Evolutionary conservation across 35 echinoderm and acorn worm species (phyloP).

Genomic region (Diadema setosum): DNA sequence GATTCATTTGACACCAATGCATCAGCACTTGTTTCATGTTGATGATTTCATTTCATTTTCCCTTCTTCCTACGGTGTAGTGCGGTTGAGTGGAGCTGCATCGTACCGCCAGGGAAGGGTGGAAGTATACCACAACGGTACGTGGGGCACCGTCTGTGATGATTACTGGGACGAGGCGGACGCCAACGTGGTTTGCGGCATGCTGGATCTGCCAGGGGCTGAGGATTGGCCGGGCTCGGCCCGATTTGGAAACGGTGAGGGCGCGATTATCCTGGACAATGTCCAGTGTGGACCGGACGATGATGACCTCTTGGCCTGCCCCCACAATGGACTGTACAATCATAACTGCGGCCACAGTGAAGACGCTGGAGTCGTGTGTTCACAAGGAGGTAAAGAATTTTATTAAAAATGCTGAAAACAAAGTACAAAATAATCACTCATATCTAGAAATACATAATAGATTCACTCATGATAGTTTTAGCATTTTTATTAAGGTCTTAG

Average conservation of each 20-base stretch:
- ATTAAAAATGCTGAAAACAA: too few species aligned
- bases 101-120: neutral
- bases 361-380: conserved; percentile 51
- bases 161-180: neutral
- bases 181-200: conserved; percentile 9
- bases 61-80: neutral
- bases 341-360: conserved; percentile 40
- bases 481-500: too few species aligned
- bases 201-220: neutral
- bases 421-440: too few species aligned
- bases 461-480: too few species aligned
- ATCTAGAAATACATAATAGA: too few species aligned
- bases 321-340: neutral
- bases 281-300: conserved; percentile 3
- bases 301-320: neutral
- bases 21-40: too few species aligned
- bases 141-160: conserved; percentile 23
- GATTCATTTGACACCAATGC: too few species aligned
- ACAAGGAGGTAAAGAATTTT: too few species aligned
- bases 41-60: too few species aligned
- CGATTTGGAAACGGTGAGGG: neutral
- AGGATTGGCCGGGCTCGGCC: neutral
- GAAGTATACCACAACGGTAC: neutral
- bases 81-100: neutral
- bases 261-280: conserved; percentile 6